These are phyloP conservation scores for Lobophora halterata DNA, from an alignment of 2,888 invertebrate species.

Conservation along the genomic window DNA sequence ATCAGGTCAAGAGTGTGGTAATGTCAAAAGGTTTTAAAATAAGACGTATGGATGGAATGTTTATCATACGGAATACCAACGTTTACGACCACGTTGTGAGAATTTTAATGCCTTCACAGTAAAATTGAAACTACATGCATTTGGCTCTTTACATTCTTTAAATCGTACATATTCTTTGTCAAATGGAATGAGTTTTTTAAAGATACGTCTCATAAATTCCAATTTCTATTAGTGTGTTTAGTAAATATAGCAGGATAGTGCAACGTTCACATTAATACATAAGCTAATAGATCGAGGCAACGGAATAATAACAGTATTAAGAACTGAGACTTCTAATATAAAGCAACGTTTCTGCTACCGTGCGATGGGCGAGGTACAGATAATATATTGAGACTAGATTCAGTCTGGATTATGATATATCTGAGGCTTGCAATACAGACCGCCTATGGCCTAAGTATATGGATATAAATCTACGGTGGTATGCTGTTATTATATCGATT, in stretches of 20 bases:
- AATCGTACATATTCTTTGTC: slow-evolving; percentile 5
- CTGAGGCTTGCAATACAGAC: slow-evolving; percentile 31
- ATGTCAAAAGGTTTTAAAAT: slow-evolving; percentile 55
- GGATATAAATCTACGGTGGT: slow-evolving; percentile 33
- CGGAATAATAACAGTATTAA: slow-evolving; percentile 16
- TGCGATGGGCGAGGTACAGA: slow-evolving; percentile 32
- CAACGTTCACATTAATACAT: neutral
- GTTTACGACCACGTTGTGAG: slow-evolving; percentile 50
- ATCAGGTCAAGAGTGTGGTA: slow-evolving; percentile 52
- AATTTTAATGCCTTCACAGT: slow-evolving; percentile 28
- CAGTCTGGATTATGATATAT: slow-evolving; percentile 46
- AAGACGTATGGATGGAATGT: slow-evolving; percentile 56
- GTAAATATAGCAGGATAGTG: neutral
- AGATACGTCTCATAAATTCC: no score
- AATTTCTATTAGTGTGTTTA: no score
- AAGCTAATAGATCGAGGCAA: neutral
- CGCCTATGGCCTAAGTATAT: slow-evolving; percentile 15
- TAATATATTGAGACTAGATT: slow-evolving; percentile 43
- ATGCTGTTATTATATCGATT: slow-evolving; percentile 39
- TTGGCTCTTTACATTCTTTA: slow-evolving; percentile 14
- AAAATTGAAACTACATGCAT: slow-evolving; percentile 30
- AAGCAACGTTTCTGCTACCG: slow-evolving; percentile 37
- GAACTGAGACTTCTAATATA: slow-evolving; percentile 31
- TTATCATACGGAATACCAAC: slow-evolving; percentile 52
- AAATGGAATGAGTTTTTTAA: no score